Percentiles rank a stretch among this genome's conserved stretches.
Conservation (phyloP, 1,140 invertebrate species). For the Hycleus phaleratus region DNA sequence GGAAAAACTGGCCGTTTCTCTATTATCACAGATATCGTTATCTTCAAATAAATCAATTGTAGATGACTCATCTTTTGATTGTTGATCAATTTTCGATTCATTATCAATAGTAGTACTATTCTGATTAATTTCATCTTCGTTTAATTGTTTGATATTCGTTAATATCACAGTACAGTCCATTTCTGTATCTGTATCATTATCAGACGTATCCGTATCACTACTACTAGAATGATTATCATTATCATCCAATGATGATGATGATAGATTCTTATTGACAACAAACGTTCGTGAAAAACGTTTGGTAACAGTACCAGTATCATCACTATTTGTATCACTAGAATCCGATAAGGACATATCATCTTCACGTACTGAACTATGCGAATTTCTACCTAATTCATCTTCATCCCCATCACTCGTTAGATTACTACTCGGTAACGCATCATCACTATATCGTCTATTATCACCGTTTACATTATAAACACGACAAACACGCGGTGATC, state of each 20-base stretch:
- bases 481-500: conserved; percentile 21
- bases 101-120: conserved; percentile 6
- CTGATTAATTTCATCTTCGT: conserved; percentile 18
- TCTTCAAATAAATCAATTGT: neutral
- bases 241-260: conserved; percentile 44
- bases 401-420: conserved; percentile 34
- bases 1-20: neutral
- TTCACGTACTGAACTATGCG: conserved; percentile 41
- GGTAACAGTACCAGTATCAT: conserved; percentile 46
- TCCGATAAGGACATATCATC: conserved; percentile 47
- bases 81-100: conserved; percentile 5
- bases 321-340: conserved; percentile 55
- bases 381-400: conserved; percentile 22
- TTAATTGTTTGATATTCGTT: conserved; percentile 31
- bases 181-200: conserved; percentile 48
- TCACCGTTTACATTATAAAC: conserved; percentile 34
- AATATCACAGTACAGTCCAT: conserved; percentile 38
- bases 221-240: conserved; percentile 9
- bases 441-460: conserved; percentile 30
- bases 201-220: conserved; percentile 47
- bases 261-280: conserved; percentile 60
- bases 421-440: conserved; percentile 34
- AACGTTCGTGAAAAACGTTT: conserved; percentile 65
- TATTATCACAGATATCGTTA: conserved; percentile 6
- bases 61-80: neutral